Percentiles rank a stretch among this genome's conserved stretches.
Conservation (phyloP, 2,797 vertebrate species). For the Harpagifer antarcticus region DNA sequence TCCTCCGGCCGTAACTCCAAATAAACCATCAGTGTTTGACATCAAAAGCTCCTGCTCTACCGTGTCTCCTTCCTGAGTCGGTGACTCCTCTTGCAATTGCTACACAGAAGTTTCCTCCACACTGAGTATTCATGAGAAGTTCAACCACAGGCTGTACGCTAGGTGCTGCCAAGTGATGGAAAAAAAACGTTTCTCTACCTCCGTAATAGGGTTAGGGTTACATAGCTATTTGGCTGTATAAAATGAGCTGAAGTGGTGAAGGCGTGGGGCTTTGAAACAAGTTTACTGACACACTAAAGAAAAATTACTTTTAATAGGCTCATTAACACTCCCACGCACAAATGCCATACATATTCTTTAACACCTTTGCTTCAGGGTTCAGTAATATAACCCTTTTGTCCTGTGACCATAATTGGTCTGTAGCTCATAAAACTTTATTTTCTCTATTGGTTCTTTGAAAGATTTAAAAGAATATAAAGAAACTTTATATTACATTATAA, state of each 20-base stretch:
- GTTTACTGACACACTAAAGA: conserved; percentile 1
- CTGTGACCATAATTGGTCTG: background rate
- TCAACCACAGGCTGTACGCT: conserved; percentile 43
- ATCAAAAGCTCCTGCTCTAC: no score
- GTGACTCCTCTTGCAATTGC: no score
- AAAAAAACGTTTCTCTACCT: conserved; percentile 35
- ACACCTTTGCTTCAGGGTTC: background rate
- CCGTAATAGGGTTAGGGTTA: conserved; percentile 5
- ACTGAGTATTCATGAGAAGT: conserved; percentile 45
- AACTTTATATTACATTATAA: no score
- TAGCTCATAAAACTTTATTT: conserved; percentile 6
- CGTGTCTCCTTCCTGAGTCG: no score
- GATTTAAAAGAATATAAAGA: background rate
- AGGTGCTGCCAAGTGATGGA: conserved; percentile 52
- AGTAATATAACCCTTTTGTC: background rate
- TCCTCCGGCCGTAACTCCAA: no score
- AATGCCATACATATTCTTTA: background rate
- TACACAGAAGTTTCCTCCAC: no score
- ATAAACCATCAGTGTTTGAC: no score
- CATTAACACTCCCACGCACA: background rate
- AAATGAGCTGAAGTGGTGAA: background rate
- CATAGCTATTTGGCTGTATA: conserved; percentile 11
- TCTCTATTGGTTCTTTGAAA: conserved; percentile 17
- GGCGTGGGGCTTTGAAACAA: background rate
- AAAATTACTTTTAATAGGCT: background rate